Conservation (phyloP, 2,113 vertebrate genomes). For the Anarhynchus alexandrinus region DNA sequence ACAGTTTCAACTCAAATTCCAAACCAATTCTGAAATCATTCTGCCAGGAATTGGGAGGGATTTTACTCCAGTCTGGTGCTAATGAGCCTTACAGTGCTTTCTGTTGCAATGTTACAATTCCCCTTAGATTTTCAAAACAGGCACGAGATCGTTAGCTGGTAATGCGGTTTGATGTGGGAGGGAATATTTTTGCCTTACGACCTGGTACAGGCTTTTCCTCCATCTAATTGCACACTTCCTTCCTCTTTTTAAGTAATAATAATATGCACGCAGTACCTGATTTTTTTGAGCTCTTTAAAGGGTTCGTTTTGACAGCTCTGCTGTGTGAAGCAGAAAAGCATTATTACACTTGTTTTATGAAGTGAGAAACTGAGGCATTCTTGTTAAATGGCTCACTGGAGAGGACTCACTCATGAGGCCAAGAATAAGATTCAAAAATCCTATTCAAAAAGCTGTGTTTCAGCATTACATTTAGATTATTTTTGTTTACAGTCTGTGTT, state of each 20-base stretch:
- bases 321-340: background rate
- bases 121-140: background rate
- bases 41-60: background rate
- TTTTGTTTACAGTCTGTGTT: slow-evolving; percentile 9
- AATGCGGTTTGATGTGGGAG: background rate
- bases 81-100: background rate
- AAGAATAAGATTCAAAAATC: background rate
- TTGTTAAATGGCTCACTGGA: background rate
- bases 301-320: background rate
- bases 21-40: background rate
- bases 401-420: background rate
- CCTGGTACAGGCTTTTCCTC: background rate
- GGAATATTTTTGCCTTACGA: background rate
- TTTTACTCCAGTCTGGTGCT: background rate
- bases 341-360: background rate
- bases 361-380: background rate
- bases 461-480: background rate
- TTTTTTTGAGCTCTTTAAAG: background rate
- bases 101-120: background rate
- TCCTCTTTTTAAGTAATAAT: background rate
- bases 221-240: slow-evolving; percentile 24
- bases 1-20: background rate
- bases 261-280: background rate
- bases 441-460: too few species aligned
- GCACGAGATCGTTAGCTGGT: background rate